A percentile compares a stretch with the other conserved stretches of the same genome.
phyloP scores from a whole-genome alignment of 1,140 invertebrate genomes.

The Ceratosolen fusciceps region DNA sequence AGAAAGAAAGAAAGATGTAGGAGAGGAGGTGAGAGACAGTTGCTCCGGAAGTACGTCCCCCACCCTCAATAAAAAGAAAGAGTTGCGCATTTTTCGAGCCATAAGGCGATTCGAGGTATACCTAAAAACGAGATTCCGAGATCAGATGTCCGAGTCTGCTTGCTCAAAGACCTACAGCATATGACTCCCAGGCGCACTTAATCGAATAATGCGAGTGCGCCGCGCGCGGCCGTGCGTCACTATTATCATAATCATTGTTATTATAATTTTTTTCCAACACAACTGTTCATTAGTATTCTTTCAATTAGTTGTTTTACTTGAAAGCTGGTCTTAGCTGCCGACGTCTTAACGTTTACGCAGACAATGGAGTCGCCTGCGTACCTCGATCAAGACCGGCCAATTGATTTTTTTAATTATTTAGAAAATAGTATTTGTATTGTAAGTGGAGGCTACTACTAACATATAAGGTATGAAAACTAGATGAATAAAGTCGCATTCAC shows the following conservation, averaged over 20 bases:
- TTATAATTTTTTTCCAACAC: slow-evolving; percentile 1
- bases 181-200: not conserved
- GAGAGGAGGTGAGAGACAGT: not conserved
- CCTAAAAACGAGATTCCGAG: not conserved
- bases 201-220: not conserved
- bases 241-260: not conserved
- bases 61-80: not conserved
- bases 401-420: no score
- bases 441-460: no score
- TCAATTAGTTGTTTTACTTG: not conserved
- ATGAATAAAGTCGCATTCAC: no score
- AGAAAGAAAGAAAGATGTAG: no score
- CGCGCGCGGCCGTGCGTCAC: not conserved
- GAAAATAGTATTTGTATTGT: no score
- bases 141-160: not conserved
- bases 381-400: no score
- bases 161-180: not conserved
- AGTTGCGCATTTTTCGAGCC: not conserved
- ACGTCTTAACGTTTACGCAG: not conserved
- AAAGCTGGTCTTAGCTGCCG: not conserved
- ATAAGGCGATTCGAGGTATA: not conserved
- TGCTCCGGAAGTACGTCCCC: not conserved
- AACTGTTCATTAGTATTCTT: slow-evolving; percentile 2
- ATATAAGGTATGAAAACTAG: no score
- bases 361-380: no score